These are phyloP conservation scores for Lasius platythorax DNA, from an alignment of 2,888 invertebrate species.

Conservation along the genomic window DNA sequence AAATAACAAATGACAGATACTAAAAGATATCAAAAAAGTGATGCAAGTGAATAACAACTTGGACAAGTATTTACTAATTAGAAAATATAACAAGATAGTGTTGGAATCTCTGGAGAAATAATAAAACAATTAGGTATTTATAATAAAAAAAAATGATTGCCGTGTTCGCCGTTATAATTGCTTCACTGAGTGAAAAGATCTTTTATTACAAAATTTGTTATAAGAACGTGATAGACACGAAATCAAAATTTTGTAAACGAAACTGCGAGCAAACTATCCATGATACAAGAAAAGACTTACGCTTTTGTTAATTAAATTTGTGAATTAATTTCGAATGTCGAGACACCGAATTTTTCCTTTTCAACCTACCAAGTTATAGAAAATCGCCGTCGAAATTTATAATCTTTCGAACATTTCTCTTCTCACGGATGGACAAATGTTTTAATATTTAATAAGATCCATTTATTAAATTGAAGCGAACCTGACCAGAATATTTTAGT, in stretches of 20 bases:
- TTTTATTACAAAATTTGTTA: background rate
- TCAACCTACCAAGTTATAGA: conserved; percentile 24
- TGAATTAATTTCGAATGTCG: conserved; percentile 66
- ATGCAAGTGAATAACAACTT: background rate
- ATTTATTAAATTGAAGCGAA: background rate
- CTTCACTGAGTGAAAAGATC: background rate
- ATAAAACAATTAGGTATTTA: background rate
- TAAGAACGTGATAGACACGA: background rate
- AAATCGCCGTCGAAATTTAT: background rate
- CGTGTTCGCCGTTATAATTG: background rate
- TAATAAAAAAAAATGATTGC: background rate
- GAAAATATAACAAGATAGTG: background rate
- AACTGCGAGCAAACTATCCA: background rate
- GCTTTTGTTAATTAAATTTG: conserved; percentile 72
- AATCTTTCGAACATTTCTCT: background rate
- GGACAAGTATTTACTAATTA: background rate
- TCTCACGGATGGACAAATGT: background rate
- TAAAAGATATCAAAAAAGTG: background rate
- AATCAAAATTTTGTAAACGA: background rate
- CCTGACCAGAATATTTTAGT: background rate
- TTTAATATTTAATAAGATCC: background rate
- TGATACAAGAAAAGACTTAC: conserved; percentile 40
- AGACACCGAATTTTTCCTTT: conserved; percentile 64
- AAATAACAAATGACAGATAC: background rate
- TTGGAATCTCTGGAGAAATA: background rate